Base-by-base conservation (phyloP, 1,140 invertebrate species). In the Copidosoma floridanum region DNA sequence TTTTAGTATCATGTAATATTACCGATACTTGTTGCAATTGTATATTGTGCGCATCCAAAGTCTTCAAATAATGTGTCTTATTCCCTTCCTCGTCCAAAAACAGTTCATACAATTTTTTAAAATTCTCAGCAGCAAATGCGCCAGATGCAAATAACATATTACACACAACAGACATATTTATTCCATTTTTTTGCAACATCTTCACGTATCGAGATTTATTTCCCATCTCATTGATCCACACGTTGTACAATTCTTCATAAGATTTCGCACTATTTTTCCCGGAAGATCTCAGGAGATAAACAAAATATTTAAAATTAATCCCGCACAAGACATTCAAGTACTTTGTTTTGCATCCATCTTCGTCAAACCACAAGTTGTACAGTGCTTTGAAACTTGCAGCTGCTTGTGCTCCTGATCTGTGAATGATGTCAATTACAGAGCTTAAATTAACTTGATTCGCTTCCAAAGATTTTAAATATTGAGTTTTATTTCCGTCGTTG, bases 351-450 rank as follows among this genome's bases (percentile, higher is more conserved):
- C 65, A 55, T 20, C 63, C 64, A 37, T 68, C 16, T 38, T 57
- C 46, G 55, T 70, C 65, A 57, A 71, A 70, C 64, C 55, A 70
- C 41, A 70, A 38, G 51, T 67, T 53, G 57, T 67, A 63, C 24
- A 68, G 40, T n/a, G 66, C 52, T 56, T 65, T 50, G 37, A 66
- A 68, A 14, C 54, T 57, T 35, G 18, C 18, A 18, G 46, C 38
- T 46, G 61, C 51, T 12, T 54, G 60, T 18, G 44, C 5, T 51
- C 66, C 62, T 37, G 65, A 29, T 44, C 62, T 35, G 50, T 47
- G 26, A 18, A 70, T n/a, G n/a, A n/a, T n/a, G 20, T 6, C 55
- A 40, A 12, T 23, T 26, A 23, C 16, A 48, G 1, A 54, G 16
- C 3, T 26, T 21, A 21, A 16, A n/a, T 2, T 40, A 5, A 61